These are phyloP conservation scores for Chrysaora quinquecirrha DNA, from an alignment of 30 jellyfish, hydroid and myxozoan species.

Conservation along the genomic window DNA sequence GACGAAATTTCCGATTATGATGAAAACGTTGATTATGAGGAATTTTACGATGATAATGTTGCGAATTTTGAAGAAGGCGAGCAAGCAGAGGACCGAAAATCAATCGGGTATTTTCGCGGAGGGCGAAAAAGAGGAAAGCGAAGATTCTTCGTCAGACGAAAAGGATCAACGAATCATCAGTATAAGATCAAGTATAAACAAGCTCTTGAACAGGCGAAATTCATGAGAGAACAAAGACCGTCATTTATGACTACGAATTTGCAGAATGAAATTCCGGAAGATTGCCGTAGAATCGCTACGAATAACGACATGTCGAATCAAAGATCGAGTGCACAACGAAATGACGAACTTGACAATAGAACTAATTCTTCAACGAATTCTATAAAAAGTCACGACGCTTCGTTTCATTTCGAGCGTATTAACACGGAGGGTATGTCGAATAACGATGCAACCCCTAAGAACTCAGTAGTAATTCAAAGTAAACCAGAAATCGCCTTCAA, in stretches of 20 bases:
- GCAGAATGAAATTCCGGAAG: neutral
- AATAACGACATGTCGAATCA: neutral
- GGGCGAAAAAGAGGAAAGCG: conserved; percentile 24
- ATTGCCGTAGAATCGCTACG: neutral
- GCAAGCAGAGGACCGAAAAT: conserved; percentile 8
- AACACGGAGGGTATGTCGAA: neutral
- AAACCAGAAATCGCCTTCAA: too few species aligned
- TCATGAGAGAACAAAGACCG: conserved; percentile 57
- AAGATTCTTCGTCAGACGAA: conserved; percentile 1
- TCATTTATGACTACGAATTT: conserved; percentile 8
- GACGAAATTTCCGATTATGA: conserved; percentile 65
- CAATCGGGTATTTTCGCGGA: conserved; percentile 2
- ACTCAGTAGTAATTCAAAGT: neutral
- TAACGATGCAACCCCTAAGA: neutral
- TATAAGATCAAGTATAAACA: conserved; percentile 45
- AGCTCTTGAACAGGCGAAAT: conserved; percentile 58
- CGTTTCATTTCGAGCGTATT: neutral
- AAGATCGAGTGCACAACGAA: neutral
- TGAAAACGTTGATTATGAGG: conserved; percentile 54
- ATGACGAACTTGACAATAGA: too few species aligned
- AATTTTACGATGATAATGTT: conserved; percentile 50
- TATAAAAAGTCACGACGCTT: neutral
- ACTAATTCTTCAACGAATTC: neutral
- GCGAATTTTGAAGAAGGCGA: conserved; percentile 16
- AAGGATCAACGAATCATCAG: conserved; percentile 36